Conservation (phyloP, 2,797 vertebrate species). For the Melanogrammus aeglefinus region DNA sequence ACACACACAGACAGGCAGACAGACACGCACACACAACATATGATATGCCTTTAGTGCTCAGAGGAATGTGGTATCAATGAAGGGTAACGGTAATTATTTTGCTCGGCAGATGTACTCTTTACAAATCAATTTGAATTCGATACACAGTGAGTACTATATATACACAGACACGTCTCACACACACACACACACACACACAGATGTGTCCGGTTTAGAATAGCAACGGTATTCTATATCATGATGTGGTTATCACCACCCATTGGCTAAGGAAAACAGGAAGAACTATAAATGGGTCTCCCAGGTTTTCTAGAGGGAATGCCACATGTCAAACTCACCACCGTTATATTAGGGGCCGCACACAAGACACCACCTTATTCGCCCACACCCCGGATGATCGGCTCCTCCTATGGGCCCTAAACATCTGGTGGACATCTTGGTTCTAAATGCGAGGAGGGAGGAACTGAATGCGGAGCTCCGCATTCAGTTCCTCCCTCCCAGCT, state of each 20-base stretch:
- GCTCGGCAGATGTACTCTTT: not conserved
- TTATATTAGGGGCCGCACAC: too few species aligned
- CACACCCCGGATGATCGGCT: too few species aligned
- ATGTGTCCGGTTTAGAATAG: not conserved
- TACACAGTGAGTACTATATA: not conserved
- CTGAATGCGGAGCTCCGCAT: too few species aligned
- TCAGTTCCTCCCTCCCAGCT: too few species aligned
- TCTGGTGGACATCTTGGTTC: not conserved
- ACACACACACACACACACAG: not conserved
- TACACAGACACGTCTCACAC: not conserved
- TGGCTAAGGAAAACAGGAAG: not conserved
- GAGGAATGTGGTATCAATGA: not conserved
- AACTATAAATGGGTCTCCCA: not conserved
- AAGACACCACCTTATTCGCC: too few species aligned
- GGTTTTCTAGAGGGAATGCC: not conserved
- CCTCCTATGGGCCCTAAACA: too few species aligned
- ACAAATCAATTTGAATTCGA: not conserved
- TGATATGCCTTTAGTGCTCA: not conserved
- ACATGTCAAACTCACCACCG: not conserved
- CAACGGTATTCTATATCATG: not conserved
- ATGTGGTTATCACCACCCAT: not conserved
- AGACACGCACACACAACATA: too few species aligned
- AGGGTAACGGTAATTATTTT: not conserved
- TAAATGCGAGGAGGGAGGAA: too few species aligned
- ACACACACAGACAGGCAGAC: too few species aligned